Base-by-base conservation (phyloP, 2,888 invertebrate genomes). In the Tuberolachnus salignus region DNA sequence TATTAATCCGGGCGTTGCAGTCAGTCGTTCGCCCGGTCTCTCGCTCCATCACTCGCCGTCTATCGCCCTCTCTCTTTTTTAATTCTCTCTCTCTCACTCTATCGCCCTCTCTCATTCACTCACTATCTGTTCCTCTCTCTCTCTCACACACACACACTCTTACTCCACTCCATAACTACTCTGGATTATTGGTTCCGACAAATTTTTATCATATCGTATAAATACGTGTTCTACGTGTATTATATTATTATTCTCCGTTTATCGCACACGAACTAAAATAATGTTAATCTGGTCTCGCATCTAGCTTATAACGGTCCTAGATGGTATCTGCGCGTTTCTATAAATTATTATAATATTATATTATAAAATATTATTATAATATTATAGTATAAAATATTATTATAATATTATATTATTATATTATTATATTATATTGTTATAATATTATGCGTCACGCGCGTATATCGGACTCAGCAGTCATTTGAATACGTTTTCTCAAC, bases 401-500 rank as follows among this genome's bases (percentile, higher is more conserved):
- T n/a, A n/a, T n/a, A n/a, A n/a, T n/a, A n/a, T 34, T 6, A 6
- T 34, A 34, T 34, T 34, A 6, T 34, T 4, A 34, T n/a, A n/a
- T n/a, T n/a, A n/a, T n/a, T n/a, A 34, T 34, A n/a, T 34, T 6
- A 6, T 34, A 34, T 34, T 34, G 34, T 34, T 4, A 34, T n/a
- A n/a, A n/a, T n/a, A n/a, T n/a, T n/a, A 34, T 34, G 34, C 6
- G 34, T 34, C 34, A 34, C 34, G 34, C 34, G 34, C 34, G 23
- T 57, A 46, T 71, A 59, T 71, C 70, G 70, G 44, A 44, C 23
- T 71, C 71, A 23, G 59, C 26, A 26, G 57, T 59, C 57, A 46
- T 59, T 26, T 59, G 71, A 59, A 71, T 70, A 70, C 55, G 55
- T 70, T 70, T 70, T 70, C 70, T n/a, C n/a, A n/a, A n/a, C n/a